phyloP scores from a whole-genome alignment of 2,888 invertebrate genomes.

The Stictocephala bisonia region DNA sequence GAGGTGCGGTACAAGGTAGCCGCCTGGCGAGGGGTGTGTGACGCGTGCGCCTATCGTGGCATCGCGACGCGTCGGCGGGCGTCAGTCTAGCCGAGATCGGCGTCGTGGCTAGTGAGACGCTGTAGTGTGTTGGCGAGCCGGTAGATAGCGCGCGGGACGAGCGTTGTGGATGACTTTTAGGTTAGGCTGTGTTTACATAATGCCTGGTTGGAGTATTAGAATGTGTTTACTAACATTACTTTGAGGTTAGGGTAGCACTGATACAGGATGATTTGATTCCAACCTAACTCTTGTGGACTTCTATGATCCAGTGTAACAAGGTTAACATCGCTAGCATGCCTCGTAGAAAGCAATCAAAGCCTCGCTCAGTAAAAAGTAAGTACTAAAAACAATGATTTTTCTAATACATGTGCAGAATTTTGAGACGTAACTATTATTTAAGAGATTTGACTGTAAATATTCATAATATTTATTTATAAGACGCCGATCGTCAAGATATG shows the following conservation, averaged over 20 bases:
- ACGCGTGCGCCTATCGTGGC: not conserved
- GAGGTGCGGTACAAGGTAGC: not conserved
- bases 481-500: no score
- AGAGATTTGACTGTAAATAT: no score
- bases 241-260: no score
- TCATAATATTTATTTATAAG: no score
- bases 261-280: no score
- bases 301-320: not conserved
- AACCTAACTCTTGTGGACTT: no score
- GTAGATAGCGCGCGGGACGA: not conserved
- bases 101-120: not conserved
- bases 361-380: slow-evolving; percentile 46
- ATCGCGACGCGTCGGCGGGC: slow-evolving; percentile 1
- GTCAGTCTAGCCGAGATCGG: slow-evolving; percentile 28
- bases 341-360: slow-evolving; percentile 40
- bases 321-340: slow-evolving; percentile 22
- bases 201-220: not conserved
- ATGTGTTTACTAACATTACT: no score
- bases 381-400: no score
- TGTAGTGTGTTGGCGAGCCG: not conserved
- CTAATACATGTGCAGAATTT: no score
- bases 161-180: not conserved
- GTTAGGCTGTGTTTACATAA: slow-evolving; percentile 12
- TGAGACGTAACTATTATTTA: no score
- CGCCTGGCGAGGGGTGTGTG: not conserved